phyloP scores from a whole-genome alignment of 2,113 vertebrate genomes.

The Amphiprion percula region DNA sequence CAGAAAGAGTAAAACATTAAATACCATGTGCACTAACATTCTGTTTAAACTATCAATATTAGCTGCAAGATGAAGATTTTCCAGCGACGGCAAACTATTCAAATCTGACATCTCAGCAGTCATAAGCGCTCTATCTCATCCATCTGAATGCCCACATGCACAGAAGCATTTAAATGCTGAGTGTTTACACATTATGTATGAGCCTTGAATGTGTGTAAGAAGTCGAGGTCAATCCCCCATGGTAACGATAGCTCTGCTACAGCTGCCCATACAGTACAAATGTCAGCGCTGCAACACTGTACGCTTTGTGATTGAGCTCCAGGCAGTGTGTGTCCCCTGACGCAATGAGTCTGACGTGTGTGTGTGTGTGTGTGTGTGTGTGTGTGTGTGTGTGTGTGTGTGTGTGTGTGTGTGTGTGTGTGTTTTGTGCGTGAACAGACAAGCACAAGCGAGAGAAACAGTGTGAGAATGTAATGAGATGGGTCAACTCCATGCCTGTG shows the following conservation, averaged over 20 bases:
- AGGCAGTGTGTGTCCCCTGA: conserved; percentile 33
- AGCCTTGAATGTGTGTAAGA: not conserved
- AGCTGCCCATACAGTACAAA: conserved; percentile 11
- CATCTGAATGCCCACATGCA: not conserved
- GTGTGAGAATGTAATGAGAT: conserved; percentile 28
- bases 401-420: not conserved
- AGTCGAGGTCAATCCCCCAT: conserved; percentile 2
- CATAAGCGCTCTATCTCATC: not conserved
- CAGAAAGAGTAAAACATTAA: no score
- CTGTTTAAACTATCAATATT: not conserved
- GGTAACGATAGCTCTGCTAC: not conserved
- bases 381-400: conserved; percentile 1
- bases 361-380: not conserved
- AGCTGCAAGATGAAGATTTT: not conserved
- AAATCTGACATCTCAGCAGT: not conserved
- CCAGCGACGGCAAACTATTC: not conserved
- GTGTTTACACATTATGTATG: not conserved
- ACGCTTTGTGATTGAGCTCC: conserved; percentile 25
- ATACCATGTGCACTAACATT: no score
- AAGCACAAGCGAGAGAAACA: conserved; percentile 12
- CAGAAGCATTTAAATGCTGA: not conserved
- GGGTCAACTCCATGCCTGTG: conserved; percentile 2
- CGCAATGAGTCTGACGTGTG: not conserved
- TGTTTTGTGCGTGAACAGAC: conserved; percentile 9
- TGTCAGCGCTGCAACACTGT: conserved; percentile 8